Evolutionary conservation across 2,797 vertebrate species (phyloP).

Genomic region (Kryptopterus vitreolus): DNA sequence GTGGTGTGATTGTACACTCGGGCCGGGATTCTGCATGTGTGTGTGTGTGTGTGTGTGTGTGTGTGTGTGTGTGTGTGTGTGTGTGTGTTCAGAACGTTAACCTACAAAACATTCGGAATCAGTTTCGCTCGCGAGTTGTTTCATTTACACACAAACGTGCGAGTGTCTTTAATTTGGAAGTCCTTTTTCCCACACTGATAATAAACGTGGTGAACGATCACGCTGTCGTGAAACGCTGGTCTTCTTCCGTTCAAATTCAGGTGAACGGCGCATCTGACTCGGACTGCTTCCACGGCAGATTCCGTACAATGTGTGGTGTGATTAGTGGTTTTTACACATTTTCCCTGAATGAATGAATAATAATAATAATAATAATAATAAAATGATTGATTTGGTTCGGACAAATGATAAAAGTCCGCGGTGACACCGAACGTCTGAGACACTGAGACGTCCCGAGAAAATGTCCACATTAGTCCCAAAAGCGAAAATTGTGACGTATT

Average conservation of each 20-base stretch:
- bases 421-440: neutral
- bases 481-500: too few relatives aligned
- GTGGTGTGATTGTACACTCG: slow-evolving; percentile 51
- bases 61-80: neutral
- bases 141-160: neutral
- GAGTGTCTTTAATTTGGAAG: too few relatives aligned
- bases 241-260: neutral
- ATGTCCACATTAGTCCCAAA: too few relatives aligned
- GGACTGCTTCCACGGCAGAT: too few relatives aligned
- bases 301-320: too few relatives aligned
- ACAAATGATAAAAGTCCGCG: neutral
- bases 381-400: neutral
- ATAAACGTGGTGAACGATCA: too few relatives aligned
- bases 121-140: too few relatives aligned
- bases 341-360: slow-evolving; percentile 72
- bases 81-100: neutral
- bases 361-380: too few relatives aligned
- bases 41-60: neutral
- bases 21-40: neutral
- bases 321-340: slow-evolving; percentile 77
- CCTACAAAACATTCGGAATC: too few relatives aligned
- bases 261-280: neutral
- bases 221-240: too few relatives aligned
- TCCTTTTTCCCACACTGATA: neutral
- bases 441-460: too few relatives aligned